Conservation (phyloP, 2,797 vertebrate species). For the Pachyuromys duprasi region DNA sequence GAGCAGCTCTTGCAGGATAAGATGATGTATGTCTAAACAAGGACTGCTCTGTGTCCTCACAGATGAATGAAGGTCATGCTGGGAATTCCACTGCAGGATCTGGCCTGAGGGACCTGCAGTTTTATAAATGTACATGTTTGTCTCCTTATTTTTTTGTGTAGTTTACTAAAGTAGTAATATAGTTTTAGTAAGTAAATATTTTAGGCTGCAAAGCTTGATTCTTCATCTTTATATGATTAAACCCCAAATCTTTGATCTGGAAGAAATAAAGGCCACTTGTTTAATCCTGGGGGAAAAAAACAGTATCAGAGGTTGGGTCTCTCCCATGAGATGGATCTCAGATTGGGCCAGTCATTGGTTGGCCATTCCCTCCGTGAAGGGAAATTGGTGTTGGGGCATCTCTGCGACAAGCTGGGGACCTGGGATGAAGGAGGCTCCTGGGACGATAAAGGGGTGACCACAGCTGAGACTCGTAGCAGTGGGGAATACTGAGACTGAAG, state of each 20-base stretch:
- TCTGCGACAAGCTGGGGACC: too few relatives aligned
- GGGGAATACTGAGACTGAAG: too few relatives aligned
- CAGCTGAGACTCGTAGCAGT: too few relatives aligned
- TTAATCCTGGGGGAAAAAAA: neutral
- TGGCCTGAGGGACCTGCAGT: constrained; percentile 91
- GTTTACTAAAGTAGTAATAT: constrained; percentile 85
- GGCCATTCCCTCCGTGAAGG: too few relatives aligned
- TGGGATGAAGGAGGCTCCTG: too few relatives aligned
- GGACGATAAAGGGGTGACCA: too few relatives aligned
- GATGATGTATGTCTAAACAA: constrained; percentile 81
- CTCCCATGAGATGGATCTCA: too few relatives aligned
- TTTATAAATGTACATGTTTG: constrained; percentile 85
- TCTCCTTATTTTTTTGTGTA: constrained; percentile 86
- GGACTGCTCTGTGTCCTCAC: constrained; percentile 90
- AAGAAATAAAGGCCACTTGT: constrained; percentile 57
- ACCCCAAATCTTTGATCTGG: neutral
- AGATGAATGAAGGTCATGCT: constrained; percentile 92
- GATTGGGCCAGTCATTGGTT: too few relatives aligned
- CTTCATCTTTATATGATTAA: constrained; percentile 77
- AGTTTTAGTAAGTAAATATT: constrained; percentile 86
- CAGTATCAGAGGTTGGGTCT: too few relatives aligned
- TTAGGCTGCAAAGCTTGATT: constrained; percentile 81
- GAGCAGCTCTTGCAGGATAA: constrained; percentile 65
- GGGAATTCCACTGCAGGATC: constrained; percentile 94
- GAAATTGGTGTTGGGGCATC: too few relatives aligned